phyloP scores from a whole-genome alignment of 2,797 vertebrate species.

The Mormyrops attenuatus region DNA sequence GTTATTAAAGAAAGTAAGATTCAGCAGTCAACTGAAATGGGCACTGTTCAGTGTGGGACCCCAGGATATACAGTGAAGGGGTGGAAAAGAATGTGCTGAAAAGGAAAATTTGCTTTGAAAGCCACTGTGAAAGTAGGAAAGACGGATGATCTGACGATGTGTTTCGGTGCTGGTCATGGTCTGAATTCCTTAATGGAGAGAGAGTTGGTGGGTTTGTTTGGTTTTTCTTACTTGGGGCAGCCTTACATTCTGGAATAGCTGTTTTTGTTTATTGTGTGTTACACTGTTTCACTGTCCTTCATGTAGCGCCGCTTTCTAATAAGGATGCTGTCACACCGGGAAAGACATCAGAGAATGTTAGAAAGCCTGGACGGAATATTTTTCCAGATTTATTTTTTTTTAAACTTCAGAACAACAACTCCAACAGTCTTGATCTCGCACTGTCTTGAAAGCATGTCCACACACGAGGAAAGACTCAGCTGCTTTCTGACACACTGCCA shows the following conservation, averaged over 20 bases:
- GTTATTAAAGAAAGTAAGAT: background rate
- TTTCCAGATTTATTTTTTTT: background rate
- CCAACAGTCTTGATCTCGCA: background rate
- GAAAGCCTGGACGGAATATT: background rate
- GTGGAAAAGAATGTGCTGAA: background rate
- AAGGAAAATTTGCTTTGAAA: background rate
- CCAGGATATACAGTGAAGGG: background rate
- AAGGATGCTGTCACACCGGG: background rate
- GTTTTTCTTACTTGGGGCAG: background rate
- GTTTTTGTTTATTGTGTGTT: slow-evolving; percentile 3
- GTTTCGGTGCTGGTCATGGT: background rate
- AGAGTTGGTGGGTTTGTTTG: background rate
- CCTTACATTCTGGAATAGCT: background rate
- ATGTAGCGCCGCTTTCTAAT: background rate
- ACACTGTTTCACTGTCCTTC: background rate
- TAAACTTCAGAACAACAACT: background rate
- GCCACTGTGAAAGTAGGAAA: background rate
- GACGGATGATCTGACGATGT: background rate
- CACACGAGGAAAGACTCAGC: background rate
- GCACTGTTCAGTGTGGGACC: background rate
- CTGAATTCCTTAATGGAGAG: background rate
- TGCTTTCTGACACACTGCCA: background rate
- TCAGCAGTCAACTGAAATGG: background rate
- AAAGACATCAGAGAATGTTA: slow-evolving; percentile 1
- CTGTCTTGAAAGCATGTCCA: background rate